phyloP scores from a whole-genome alignment of 2,888 invertebrate species.

The Lacanobia oleracea region DNA sequence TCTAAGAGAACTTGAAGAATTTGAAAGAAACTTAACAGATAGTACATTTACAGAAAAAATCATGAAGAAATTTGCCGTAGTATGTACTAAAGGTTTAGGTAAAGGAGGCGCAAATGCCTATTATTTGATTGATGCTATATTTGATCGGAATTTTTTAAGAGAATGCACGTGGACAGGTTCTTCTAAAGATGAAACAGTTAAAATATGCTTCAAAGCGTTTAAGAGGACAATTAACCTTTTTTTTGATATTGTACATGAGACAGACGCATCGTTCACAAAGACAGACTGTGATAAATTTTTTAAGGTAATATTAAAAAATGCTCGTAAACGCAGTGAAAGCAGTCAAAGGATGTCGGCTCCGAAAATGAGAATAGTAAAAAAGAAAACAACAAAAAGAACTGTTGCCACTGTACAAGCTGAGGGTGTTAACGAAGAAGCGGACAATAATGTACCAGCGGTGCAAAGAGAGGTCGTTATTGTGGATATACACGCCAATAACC shows the following conservation, averaged over 20 bases:
- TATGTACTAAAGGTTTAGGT: slow-evolving; percentile 1
- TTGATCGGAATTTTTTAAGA: slow-evolving; percentile 14
- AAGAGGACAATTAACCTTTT: slow-evolving; percentile 18
- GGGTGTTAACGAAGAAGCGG: not conserved
- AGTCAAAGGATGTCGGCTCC: slow-evolving; percentile 26
- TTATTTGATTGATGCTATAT: slow-evolving; percentile 24
- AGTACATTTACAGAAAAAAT: too few species aligned
- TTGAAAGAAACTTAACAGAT: too few species aligned
- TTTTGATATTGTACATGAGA: slow-evolving; percentile 27
- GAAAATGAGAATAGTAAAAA: slow-evolving; percentile 16
- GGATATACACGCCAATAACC: too few species aligned
- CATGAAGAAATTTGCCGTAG: too few species aligned
- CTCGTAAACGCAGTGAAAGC: slow-evolving; percentile 29
- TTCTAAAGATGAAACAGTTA: slow-evolving; percentile 20
- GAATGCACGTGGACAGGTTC: slow-evolving; percentile 33
- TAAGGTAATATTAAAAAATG: slow-evolving; percentile 31
- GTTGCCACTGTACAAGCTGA: not conserved
- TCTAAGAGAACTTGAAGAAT: too few species aligned
- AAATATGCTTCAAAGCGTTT: slow-evolving; percentile 39
- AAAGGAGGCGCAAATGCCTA: slow-evolving; percentile 12
- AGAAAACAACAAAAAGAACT: slow-evolving; percentile 1
- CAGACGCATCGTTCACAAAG: slow-evolving; percentile 22
- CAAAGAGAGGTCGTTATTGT: too few species aligned
- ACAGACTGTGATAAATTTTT: slow-evolving; percentile 29
- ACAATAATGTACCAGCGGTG: not conserved